Evolutionary conservation across 2,113 vertebrate genomes (phyloP), one percentile per base, ranked within the genome.

Genomic region (Leptobrachium leishanense): DNA sequence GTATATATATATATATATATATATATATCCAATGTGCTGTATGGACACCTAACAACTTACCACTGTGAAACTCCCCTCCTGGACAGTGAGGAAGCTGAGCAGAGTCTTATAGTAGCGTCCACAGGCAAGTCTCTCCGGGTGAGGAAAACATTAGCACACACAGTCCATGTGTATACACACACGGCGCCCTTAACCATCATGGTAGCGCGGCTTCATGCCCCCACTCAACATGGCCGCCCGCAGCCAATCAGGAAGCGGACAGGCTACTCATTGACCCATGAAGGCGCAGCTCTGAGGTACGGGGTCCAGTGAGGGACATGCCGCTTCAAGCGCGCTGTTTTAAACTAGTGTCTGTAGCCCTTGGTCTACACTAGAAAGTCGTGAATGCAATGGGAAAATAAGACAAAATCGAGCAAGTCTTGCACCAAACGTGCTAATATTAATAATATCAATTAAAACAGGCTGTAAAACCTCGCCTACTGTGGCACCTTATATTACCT

Each of bases 161-260:
- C 39, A 54, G 44, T 13, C 40, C 43, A 53, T 54, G 41, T 54
- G 44, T 5, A 41, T 68, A 20, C 2, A 9, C 42, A 74, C 13
- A 3, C 20, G n/a, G 7, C 6, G 77, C 77, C 77, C 77, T 20
- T 39, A 78, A 40, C 68, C 50, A 71, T 10, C 68, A 78, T 63
- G 76, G 65, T 65, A 39, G 44, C 3, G 6, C 1, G 15, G 0
- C 40, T 54, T 2, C n/a, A 6, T 5, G 6, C 43, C 68, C 68
- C 53, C 42, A 40, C 20, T 78, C 40, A 71, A 9, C 11, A 71
- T 71, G 76, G 55, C 76, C 59, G 39, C 68, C 31, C 10, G 3
- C 12, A 65, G 39, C 76, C 68, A 50, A 78, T 78, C 31, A 69
- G 53, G 2, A 13, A 43, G 20, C 20, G 20, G 20, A 31, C 20